Percentiles rank a stretch among this genome's conserved stretches.
These are phyloP conservation scores for Amitus sp. DNA, from an alignment of 2,888 invertebrate species.

Conservation along the genomic window DNA sequence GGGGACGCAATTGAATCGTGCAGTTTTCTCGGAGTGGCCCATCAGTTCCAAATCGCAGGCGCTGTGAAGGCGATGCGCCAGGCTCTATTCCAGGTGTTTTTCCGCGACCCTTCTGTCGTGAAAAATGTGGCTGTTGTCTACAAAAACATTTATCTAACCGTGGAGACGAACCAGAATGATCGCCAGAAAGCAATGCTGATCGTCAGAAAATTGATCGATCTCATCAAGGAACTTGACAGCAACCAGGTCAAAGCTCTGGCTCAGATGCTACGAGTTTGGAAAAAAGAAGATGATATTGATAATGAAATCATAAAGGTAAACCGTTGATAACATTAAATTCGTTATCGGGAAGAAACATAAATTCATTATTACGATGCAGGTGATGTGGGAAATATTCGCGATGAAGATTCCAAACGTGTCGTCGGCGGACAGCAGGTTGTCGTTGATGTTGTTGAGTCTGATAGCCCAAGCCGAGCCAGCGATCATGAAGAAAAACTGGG, in stretches of 20 bases:
- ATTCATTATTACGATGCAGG: constrained; percentile 67
- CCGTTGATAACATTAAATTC: background rate
- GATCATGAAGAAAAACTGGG: constrained; percentile 75
- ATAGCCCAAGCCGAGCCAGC: constrained; percentile 72
- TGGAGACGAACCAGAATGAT: constrained; percentile 40
- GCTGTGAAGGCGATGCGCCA: constrained; percentile 71
- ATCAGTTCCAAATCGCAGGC: constrained; percentile 80
- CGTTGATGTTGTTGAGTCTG: constrained; percentile 83
- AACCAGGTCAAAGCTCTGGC: constrained; percentile 53
- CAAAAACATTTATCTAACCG: constrained; percentile 53
- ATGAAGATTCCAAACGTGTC: constrained; percentile 77
- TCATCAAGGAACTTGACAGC: constrained; percentile 52
- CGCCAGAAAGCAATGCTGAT: constrained; percentile 50
- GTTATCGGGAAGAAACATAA: no score
- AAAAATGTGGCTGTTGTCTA: constrained; percentile 57
- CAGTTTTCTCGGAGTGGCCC: constrained; percentile 85
- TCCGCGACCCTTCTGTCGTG: constrained; percentile 57
- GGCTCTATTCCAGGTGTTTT: constrained; percentile 56
- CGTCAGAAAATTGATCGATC: constrained; percentile 51
- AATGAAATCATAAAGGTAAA: constrained; percentile 53
- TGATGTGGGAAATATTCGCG: constrained; percentile 87
- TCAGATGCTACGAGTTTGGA: constrained; percentile 54
- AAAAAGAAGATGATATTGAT: constrained; percentile 47
- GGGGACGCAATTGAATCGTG: constrained; percentile 90
- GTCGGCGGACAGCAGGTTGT: constrained; percentile 77